phyloP scores from a whole-genome alignment of 2,888 invertebrate species.

The Lycia hirtaria region DNA sequence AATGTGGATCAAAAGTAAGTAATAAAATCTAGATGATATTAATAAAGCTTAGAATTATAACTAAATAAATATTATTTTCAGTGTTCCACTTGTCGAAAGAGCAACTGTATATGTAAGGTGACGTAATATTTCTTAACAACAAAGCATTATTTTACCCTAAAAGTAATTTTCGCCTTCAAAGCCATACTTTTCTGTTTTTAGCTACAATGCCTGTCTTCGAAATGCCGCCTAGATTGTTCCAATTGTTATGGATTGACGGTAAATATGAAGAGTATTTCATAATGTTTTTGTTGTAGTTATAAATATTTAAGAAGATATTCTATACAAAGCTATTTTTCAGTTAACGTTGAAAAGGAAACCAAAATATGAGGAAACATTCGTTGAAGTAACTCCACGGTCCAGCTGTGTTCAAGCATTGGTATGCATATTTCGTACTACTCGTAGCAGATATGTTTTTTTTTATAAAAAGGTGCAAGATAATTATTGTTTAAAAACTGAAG shows the following conservation, averaged over 20 bases:
- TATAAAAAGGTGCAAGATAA: no score
- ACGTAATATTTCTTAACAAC: background rate
- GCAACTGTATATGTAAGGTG: background rate
- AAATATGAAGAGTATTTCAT: constrained; percentile 10
- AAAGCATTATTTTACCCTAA: background rate
- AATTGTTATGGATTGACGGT: constrained; percentile 65
- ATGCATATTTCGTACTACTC: constrained; percentile 22
- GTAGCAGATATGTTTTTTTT: no score
- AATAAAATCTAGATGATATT: background rate
- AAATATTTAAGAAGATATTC: no score
- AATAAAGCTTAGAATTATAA: background rate
- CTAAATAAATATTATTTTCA: constrained; percentile 3
- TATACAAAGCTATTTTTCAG: constrained; percentile 60
- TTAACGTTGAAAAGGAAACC: constrained; percentile 60
- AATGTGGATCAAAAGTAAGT: background rate
- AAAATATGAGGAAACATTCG: constrained; percentile 55
- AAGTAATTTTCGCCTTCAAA: background rate
- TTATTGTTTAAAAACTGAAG: no score
- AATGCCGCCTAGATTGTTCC: constrained; percentile 54
- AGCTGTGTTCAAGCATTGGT: constrained; percentile 70
- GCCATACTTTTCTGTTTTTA: constrained; percentile 37
- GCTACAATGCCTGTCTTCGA: constrained; percentile 47
- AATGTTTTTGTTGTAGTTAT: no score
- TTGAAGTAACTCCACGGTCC: constrained; percentile 69
- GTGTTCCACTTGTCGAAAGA: background rate